phyloP scores from a whole-genome alignment of 1,140 invertebrate genomes.

The Oryzaephilus surinamensis region DNA sequence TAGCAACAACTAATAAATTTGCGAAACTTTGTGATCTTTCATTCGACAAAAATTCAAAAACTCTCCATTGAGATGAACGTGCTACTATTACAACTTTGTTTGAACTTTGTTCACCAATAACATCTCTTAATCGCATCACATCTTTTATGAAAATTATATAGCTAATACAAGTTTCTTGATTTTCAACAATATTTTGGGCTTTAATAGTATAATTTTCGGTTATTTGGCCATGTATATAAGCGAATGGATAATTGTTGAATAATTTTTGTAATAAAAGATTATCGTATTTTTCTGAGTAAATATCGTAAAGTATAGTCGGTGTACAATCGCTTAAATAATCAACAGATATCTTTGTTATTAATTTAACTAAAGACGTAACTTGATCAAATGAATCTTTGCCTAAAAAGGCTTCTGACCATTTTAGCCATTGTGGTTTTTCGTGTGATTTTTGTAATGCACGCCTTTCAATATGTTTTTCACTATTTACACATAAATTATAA shows the following conservation, averaged over 20 bases:
- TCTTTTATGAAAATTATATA: constrained; percentile 55
- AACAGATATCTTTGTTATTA: constrained; percentile 44
- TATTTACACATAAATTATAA: no score
- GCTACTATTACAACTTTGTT: constrained; percentile 52
- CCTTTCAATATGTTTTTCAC: no score
- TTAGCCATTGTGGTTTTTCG: constrained; percentile 28
- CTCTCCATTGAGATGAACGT: constrained; percentile 56
- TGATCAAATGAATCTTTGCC: constrained; percentile 35
- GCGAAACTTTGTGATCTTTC: constrained; percentile 49
- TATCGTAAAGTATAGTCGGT: constrained; percentile 52
- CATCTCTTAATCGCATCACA: constrained; percentile 42
- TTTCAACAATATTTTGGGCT: constrained; percentile 10
- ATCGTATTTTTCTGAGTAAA: constrained; percentile 41
- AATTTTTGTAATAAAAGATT: constrained; percentile 43
- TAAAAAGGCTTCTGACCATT: constrained; percentile 26
- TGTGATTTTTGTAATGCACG: constrained; percentile 32
- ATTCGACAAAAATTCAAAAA: constrained; percentile 52
- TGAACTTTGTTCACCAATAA: constrained; percentile 46
- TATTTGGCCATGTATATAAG: constrained; percentile 49
- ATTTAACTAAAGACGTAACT: constrained; percentile 41
- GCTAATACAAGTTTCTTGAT: constrained; percentile 42
- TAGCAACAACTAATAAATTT: constrained; percentile 55
- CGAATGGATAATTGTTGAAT: constrained; percentile 45
- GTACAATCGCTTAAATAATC: constrained; percentile 48
- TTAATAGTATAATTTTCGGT: constrained; percentile 24